phyloP scores from a whole-genome alignment of 1,140 invertebrate species.

The Hylyphantes graminicola region DNA sequence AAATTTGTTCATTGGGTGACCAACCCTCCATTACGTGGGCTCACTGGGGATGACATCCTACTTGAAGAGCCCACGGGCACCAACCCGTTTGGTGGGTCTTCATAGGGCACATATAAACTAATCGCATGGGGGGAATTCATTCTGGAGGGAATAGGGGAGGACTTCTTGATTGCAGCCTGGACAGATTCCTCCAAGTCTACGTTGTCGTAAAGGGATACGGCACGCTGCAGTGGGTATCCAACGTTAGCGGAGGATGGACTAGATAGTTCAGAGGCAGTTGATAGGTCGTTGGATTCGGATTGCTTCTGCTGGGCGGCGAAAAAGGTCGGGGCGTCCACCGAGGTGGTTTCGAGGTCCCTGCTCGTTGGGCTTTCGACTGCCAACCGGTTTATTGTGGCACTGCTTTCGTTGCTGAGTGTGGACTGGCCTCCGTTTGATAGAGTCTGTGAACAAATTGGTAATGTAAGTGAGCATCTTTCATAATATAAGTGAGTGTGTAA shows the following conservation, averaged over 20 bases:
- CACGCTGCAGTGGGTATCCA: constrained; percentile 34
- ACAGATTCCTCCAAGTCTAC: constrained; percentile 62
- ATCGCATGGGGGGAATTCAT: constrained; percentile 72
- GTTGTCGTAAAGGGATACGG: constrained; percentile 63
- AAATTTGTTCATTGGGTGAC: no score
- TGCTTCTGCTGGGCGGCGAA: constrained; percentile 80
- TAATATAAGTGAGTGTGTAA: no score
- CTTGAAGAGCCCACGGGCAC: no score
- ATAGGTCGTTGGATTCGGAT: constrained; percentile 82
- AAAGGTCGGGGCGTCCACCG: constrained; percentile 74
- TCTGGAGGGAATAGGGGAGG: constrained; percentile 63
- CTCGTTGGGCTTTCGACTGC: constrained; percentile 6
- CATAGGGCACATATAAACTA: constrained; percentile 80
- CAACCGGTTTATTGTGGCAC: constrained; percentile 5
- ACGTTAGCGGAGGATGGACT: constrained; percentile 38
- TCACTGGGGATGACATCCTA: no score
- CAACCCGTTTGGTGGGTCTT: constrained; percentile 10
- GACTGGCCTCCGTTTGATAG: constrained; percentile 29
- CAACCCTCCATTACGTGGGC: no score
- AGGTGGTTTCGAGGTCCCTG: constrained; percentile 74
- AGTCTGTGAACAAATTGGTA: constrained; percentile 31
- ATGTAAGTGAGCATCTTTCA: no score
- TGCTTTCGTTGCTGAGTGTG: constrained; percentile 26
- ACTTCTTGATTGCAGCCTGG: constrained; percentile 63
- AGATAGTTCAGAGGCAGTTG: constrained; percentile 74